Base-by-base conservation (phyloP, 1,140 invertebrate genomes). In the Zophobas atratus region DNA sequence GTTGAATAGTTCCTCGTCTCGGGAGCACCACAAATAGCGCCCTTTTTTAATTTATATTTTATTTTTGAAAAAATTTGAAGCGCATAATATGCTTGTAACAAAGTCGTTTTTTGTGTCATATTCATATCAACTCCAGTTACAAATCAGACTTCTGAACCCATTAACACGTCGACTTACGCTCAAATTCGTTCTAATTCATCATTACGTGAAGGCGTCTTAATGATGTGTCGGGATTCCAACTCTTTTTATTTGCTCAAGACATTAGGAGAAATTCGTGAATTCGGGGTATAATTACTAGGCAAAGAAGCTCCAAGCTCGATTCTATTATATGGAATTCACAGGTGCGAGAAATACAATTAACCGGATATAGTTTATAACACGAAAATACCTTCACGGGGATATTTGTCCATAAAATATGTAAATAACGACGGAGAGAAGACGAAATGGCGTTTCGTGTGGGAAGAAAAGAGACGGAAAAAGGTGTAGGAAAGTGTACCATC, bases 321-420 rank as follows among this genome's bases (percentile, higher is more conserved):
- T 63, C 6, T 63, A 51, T 63, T 39, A 63, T 38, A 53, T 20
- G n/a, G 70, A 72, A 72, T 72, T 72, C 70, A 72, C 70, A 72
- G 70, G 70, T 72, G 70, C 51, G 48, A 72, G 70, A 51, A 72
- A 72, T 72, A 72, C 48, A 72, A 56, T 56, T 72, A 72, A 72
- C 70, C 70, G 70, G 70, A 72, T 72, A 72, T 72, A 72, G 70
- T 72, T 72, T 72, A 72, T 72, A 53, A 56, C 70, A 72, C 70
- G 70, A 72, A 72, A 72, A 72, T 72, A 72, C 70, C 70, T 51
- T 72, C 70, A 53, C 51, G 48, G 34, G 48, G 2, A 43, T 72
- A 72, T 72, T 72, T 72, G 51, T 56, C 70, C 70, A 72, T 72
- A 72, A 72, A 72, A 56, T 72, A 72, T 72, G 70, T 72, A 72